A percentile compares a stretch with the other conserved stretches of the same genome.
These are phyloP conservation scores for Notospermus geniculatus DNA, from an alignment of 1,140 invertebrate genomes.

Conservation along the genomic window DNA sequence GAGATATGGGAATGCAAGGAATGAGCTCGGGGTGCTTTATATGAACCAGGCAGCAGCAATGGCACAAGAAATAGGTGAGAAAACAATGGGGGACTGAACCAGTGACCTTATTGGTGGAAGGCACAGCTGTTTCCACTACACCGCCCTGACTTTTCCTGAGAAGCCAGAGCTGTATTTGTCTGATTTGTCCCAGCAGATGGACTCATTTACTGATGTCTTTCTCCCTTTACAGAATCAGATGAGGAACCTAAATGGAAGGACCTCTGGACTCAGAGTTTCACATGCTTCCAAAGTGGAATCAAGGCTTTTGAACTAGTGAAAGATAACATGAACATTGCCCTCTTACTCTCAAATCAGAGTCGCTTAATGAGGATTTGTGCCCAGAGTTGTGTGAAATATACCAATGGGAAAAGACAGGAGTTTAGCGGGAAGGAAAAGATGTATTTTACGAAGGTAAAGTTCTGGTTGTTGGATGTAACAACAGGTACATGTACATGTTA, in stretches of 20 bases:
- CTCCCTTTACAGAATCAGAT: no score
- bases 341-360: slow-evolving; percentile 78
- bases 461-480: not conserved
- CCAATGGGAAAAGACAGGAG: slow-evolving; percentile 35
- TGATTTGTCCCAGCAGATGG: no score
- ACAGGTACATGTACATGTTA: no score
- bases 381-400: slow-evolving; percentile 55
- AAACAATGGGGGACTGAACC: slow-evolving; percentile 12
- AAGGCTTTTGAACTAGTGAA: slow-evolving; percentile 68
- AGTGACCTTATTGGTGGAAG: not conserved
- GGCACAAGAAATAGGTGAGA: slow-evolving; percentile 24
- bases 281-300: slow-evolving; percentile 59
- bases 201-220: no score
- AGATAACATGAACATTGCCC: slow-evolving; percentile 74
- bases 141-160: no score
- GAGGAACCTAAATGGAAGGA: slow-evolving; percentile 14
- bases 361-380: slow-evolving; percentile 74
- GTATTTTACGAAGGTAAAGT: slow-evolving; percentile 59
- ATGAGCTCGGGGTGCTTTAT: slow-evolving; percentile 78
- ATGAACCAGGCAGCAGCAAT: slow-evolving; percentile 64
- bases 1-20: slow-evolving; percentile 75
- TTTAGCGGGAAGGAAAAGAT: slow-evolving; percentile 59
- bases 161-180: no score
- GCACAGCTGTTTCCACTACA: no score
- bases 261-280: slow-evolving; percentile 43